Percentiles rank a stretch among this genome's conserved stretches.
phyloP scores from a whole-genome alignment of 2,113 vertebrate species.

The Machaerirhynchus nigripectus region DNA sequence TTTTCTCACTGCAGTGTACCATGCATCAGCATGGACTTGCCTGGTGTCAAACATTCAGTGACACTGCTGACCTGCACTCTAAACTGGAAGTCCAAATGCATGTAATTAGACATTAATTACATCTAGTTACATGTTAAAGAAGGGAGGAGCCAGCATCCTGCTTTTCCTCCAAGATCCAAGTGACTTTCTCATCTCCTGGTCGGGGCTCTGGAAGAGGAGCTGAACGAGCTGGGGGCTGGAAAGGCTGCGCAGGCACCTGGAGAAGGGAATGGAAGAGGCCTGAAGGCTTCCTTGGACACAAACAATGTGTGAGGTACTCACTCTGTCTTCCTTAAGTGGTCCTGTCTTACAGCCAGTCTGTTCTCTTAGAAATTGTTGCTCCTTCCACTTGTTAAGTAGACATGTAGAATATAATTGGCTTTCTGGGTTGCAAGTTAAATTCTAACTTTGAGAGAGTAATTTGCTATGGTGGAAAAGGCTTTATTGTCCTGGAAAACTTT shows the following conservation, averaged over 20 bases:
- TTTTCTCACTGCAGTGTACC: neutral
- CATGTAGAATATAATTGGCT: rapidly evolving
- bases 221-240: neutral
- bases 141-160: rapidly evolving
- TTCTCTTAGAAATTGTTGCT: neutral
- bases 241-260: rapidly evolving
- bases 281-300: rapidly evolving
- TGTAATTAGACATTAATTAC: neutral
- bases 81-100: neutral
- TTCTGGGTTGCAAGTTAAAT: neutral
- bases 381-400: neutral
- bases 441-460: neutral
- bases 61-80: rapidly evolving
- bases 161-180: neutral
- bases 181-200: neutral
- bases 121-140: neutral
- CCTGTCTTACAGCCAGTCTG: neutral
- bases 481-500: neutral
- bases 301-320: neutral
- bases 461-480: neutral
- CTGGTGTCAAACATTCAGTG: rapidly evolving
- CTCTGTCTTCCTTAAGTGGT: neutral
- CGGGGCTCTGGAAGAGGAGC: neutral
- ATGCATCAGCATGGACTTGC: rapidly evolving
- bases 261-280: neutral